These are phyloP conservation scores for Penaeus chinensis DNA, from an alignment of 1,140 invertebrate species.

Conservation along the genomic window DNA sequence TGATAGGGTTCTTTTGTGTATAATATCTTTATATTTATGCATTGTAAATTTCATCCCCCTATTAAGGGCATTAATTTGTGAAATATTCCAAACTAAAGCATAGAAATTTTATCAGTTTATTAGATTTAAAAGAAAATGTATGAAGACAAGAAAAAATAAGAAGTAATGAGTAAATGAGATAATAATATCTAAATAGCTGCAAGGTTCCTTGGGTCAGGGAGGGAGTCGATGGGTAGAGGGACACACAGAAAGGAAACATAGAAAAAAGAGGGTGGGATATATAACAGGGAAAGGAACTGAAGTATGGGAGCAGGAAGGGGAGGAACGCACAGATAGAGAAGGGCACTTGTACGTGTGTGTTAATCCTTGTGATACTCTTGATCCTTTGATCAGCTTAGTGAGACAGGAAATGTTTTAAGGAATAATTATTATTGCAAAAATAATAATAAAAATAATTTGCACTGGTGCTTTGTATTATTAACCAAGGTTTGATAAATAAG, in stretches of 20 bases:
- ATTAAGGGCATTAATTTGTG: no score
- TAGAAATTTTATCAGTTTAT: no score
- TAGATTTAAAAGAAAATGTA: no score
- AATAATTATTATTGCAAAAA: constrained; percentile 62
- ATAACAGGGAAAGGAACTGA: not conserved
- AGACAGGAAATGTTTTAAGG: constrained; percentile 62
- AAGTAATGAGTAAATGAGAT: no score
- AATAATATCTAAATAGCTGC: no score
- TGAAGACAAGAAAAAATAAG: no score
- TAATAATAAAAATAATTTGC: constrained; percentile 60
- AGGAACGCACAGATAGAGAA: constrained; percentile 32
- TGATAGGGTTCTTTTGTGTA: no score
- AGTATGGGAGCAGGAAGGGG: constrained; percentile 21
- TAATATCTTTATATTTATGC: no score
- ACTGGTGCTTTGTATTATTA: constrained; percentile 33
- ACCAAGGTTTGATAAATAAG: no score
- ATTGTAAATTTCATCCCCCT: no score
- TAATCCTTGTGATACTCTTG: constrained; percentile 60
- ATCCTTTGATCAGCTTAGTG: constrained; percentile 58
- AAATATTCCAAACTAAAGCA: no score
- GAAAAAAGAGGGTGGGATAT: constrained; percentile 13
- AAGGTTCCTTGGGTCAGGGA: no score
- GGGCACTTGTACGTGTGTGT: constrained; percentile 37
- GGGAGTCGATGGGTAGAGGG: not conserved
- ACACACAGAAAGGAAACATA: not conserved